These are phyloP conservation scores for Ruditapes philippinarum DNA, from an alignment of 1,140 invertebrate species.

Conservation along the genomic window DNA sequence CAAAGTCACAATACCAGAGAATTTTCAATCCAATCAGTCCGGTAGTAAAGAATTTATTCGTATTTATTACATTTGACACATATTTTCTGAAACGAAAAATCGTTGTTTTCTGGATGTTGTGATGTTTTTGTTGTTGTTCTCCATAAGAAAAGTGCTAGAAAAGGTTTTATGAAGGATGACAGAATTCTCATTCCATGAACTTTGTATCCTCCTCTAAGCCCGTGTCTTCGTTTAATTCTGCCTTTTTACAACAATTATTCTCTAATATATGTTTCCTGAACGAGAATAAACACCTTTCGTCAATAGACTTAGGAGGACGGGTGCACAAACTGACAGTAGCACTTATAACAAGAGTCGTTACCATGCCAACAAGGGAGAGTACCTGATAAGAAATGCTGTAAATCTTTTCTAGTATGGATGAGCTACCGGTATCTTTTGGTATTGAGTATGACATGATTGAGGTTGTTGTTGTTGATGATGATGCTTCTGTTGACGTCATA, in stretches of 20 bases:
- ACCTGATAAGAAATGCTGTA: constrained; percentile 9
- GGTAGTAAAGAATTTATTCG: too few species aligned
- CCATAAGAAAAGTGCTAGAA: too few species aligned
- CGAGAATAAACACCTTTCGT: neutral
- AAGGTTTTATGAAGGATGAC: too few species aligned
- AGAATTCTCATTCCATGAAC: neutral
- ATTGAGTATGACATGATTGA: neutral
- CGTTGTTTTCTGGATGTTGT: too few species aligned
- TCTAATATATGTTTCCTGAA: neutral
- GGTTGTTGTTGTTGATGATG: too few species aligned
- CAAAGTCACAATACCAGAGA: too few species aligned
- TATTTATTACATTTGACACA: too few species aligned
- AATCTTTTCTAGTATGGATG: neutral
- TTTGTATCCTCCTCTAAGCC: neutral
- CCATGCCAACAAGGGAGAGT: constrained; percentile 2
- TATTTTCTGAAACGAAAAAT: too few species aligned
- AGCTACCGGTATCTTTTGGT: neutral
- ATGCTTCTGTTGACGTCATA: too few species aligned
- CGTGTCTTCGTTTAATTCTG: neutral
- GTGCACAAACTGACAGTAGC: neutral
- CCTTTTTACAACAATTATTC: neutral
- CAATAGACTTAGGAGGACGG: neutral
- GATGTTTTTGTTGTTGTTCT: too few species aligned
- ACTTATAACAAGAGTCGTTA: neutral
- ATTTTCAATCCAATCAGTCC: too few species aligned